Evolutionary conservation across 2,113 vertebrate genomes (phyloP), one percentile per base, ranked within the genome.

Genomic region (Callipepla californica): DNA sequence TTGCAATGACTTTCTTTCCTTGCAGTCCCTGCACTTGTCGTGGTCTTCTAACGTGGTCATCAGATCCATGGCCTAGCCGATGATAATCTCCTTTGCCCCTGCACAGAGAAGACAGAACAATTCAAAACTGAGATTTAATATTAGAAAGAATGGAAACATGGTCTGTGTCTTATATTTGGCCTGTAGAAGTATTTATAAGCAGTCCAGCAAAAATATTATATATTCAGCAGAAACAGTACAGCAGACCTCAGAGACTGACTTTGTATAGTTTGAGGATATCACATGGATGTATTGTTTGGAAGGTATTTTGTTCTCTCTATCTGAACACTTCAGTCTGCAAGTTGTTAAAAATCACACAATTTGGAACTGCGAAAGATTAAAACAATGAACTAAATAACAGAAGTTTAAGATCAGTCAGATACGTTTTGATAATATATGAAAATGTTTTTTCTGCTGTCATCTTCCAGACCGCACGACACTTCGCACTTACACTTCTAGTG

Each of bases 1-100:
- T 99, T 65, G 99, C 99, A 44, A 99, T 99, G 92, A 99, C 99
- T 95, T 99, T 99, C 96, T 99, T 99, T 73, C 99, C 99, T 94
- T 99, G 99, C 9, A 99, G 97, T 7, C 99, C 99, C 94, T 99
- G 99, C 73, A 99, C 99, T 96, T 99, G 99, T 76, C 99, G 97
- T 38, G 99, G 99, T 87, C 99, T 97, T 83, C 99, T 98, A 25
- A 99, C 99, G 3, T 99, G 99, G 92, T 99, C 99, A 22, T 99
- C 99, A 5, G 99, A 99, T 84, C 99, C 99, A 19, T 99, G 99
- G 76, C 99, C 99, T 47, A 99, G 96, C 2, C 99, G 98, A 92
- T 99, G 99, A 85, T 99, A 99, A 94, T 99, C 99, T 13, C 99
- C 99, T 97, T 99, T 99, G 42, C 99, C 99, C 99, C 99, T 99